phyloP scores from a whole-genome alignment of 1,140 invertebrate genomes.

The Leptonema lineaticorne region DNA sequence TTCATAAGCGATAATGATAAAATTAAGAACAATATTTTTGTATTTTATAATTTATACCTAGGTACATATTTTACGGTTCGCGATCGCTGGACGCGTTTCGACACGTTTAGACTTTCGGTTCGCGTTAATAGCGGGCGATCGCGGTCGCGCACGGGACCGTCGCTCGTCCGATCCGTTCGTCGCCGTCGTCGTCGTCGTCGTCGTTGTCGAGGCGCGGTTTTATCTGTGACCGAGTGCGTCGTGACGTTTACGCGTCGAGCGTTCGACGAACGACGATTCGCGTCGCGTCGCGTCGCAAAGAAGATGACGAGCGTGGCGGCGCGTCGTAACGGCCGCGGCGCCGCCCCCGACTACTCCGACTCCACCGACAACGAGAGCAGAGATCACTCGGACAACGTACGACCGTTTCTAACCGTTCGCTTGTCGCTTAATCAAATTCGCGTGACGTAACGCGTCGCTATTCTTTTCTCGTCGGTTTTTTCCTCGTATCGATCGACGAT shows the following conservation, averaged over 20 bases:
- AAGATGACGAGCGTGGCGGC: conserved; percentile 45
- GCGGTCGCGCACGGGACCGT: not conserved
- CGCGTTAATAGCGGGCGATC: not conserved
- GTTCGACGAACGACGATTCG: not conserved
- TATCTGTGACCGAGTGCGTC: no score
- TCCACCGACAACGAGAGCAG: conserved; percentile 52
- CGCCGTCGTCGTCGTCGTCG: not conserved
- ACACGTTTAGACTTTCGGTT: not conserved
- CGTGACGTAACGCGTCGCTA: not conserved
- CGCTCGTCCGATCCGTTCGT: not conserved
- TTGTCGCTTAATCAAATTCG: not conserved
- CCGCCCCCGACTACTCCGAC: conserved; percentile 54
- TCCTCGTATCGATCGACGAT: no score
- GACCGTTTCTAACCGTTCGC: conserved; percentile 36
- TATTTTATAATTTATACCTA: no score
- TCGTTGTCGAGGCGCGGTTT: no score
- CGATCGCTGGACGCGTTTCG: not conserved
- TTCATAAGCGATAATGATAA: no score
- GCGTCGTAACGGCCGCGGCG: conserved; percentile 50
- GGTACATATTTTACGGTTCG: no score
- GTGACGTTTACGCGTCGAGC: not conserved
- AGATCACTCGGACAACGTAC: conserved; percentile 52
- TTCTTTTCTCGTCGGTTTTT: not conserved
- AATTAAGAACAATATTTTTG: no score
- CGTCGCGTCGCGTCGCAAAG: not conserved